Percentiles rank a stretch among this genome's conserved stretches.
Evolutionary conservation across 2,113 vertebrate genomes (phyloP).

Genomic region (Ifrita kowaldi): DNA sequence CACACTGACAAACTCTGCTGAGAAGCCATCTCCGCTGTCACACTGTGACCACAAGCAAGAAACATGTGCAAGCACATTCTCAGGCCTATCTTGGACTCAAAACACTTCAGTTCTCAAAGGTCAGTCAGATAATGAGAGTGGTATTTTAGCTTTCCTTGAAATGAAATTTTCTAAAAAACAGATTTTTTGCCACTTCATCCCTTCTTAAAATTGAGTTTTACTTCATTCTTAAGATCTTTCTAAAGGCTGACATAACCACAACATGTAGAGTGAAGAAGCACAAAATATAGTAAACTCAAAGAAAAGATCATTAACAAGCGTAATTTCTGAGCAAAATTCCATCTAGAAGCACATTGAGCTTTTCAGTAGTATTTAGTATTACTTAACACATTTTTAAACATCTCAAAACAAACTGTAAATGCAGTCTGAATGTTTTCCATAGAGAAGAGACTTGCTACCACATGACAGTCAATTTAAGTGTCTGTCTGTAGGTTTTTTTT

Average conservation of each 20-base stretch:
- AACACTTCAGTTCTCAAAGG: neutral
- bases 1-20: neutral
- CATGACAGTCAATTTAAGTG: constrained; percentile 66
- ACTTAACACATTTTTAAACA: constrained; percentile 13
- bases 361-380: constrained; percentile 19
- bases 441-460: constrained; percentile 25
- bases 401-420: constrained; percentile 46
- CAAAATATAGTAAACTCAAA: neutral
- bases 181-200: neutral
- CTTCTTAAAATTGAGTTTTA: neutral
- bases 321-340: neutral
- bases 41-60: neutral
- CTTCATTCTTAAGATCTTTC: neutral
- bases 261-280: neutral
- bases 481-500: constrained; percentile 58
- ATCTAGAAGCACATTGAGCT: neutral
- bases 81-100: neutral
- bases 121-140: neutral
- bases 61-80: neutral
- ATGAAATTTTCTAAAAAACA: neutral
- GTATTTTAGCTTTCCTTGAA: neutral
- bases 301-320: neutral
- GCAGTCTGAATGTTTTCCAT: constrained; percentile 48
- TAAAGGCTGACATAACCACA: neutral
- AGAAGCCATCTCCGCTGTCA: neutral